Evolutionary conservation across 2,113 vertebrate genomes (phyloP), one percentile per base, ranked within the genome.

Genomic region (Mungos mungo): DNA sequence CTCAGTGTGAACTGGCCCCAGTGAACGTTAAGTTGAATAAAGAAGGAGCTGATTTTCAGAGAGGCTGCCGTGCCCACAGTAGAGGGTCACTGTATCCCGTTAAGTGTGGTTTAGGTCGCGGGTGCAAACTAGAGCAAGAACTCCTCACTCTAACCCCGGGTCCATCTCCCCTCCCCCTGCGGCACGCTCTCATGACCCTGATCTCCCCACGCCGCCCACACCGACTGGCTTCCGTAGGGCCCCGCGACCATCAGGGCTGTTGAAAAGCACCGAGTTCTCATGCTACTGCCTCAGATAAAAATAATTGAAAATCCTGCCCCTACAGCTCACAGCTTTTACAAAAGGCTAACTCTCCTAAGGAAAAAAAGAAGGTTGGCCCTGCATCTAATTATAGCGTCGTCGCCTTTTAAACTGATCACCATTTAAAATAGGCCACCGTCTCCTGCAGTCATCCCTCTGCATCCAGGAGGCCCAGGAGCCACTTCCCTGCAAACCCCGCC

Each of bases 31-130:
- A 60, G 15, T 7, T 63, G 50, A 63, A 82, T 9, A 45, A 85
- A 35, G 25, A 41, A 63, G 54, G 77, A 76, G 5, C 11, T 8
- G 60, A 27, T 0, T 33, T 27, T 47, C 69, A 69, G 60, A 89
- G 15, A 77, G 45, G 25, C 35, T 31, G 29, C 63, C 52, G 3
- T 29, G 27, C 50, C 38, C 14, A 45, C 2, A 27, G 35, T 47
- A 29, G 14, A n/a, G 63, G 13, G 2, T 45, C 12, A 16, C 14
- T 0, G 0, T 7, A 7, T 41, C 7, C 35, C 33, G 0, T 38
- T 4, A 15, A 31, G 13, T 31, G 19, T 52, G 9, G 38, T 52
- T 71, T 25, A 60, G 50, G 12, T 25, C 13, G 29, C 25, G 7
- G 1, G 88, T 63, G 4, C 33, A 10, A 74, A 7, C 54, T 8